phyloP scores from a whole-genome alignment of 2,797 vertebrate genomes.

The Bufotes viridis region DNA sequence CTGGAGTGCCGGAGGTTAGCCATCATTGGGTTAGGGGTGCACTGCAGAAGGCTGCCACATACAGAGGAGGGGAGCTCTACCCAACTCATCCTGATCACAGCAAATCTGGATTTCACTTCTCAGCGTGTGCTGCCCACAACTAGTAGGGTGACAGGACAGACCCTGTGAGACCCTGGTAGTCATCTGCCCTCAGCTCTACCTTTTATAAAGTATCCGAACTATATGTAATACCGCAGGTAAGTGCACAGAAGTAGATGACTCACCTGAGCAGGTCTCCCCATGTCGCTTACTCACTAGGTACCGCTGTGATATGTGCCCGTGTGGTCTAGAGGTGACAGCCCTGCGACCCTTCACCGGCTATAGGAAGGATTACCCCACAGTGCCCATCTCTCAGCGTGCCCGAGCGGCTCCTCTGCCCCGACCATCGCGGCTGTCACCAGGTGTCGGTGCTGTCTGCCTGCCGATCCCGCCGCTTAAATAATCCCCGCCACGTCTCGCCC shows the following conservation, averaged over 20 bases:
- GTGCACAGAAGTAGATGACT: background rate
- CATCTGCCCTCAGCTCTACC: too few species aligned
- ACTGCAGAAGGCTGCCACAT: background rate
- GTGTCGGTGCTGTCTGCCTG: conserved; percentile 33
- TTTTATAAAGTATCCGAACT: too few species aligned
- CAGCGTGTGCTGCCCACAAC: background rate
- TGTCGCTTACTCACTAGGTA: too few species aligned
- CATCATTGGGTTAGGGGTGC: background rate
- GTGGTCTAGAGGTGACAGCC: too few species aligned
- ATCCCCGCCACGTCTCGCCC: conserved; percentile 16
- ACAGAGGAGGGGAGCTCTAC: background rate
- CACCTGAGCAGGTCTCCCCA: too few species aligned
- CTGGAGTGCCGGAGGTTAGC: too few species aligned
- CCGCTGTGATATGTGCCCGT: too few species aligned
- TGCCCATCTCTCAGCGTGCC: too few species aligned
- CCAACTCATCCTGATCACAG: background rate
- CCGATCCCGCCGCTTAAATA: conserved; percentile 27
- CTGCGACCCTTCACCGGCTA: too few species aligned
- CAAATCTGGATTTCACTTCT: background rate
- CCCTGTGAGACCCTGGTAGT: too few species aligned
- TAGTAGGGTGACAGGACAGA: too few species aligned
- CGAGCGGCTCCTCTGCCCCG: background rate
- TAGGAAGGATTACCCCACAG: too few species aligned
- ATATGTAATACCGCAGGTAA: background rate
- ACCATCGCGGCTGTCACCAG: conserved; percentile 52